A percentile compares a stretch with the other conserved stretches of the same genome.
These are phyloP conservation scores for Epinotia demarniana DNA, from an alignment of 2,888 invertebrate genomes.

Conservation along the genomic window DNA sequence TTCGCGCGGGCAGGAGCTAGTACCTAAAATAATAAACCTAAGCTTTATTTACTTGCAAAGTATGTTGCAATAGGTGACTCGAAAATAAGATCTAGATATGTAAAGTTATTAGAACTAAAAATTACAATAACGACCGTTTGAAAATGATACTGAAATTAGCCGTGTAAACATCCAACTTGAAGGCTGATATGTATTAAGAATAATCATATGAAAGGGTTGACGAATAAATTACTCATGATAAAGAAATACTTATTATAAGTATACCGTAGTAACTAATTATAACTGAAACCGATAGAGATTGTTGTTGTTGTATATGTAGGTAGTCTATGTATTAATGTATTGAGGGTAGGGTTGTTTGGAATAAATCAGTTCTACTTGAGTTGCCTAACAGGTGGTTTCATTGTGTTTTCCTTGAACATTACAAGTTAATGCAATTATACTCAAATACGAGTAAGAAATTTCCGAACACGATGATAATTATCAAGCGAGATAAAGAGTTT, in stretches of 20 bases:
- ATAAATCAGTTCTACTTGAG: background rate
- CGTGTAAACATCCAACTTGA: too few species aligned
- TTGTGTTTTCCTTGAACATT: too few species aligned
- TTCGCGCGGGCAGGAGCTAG: too few species aligned
- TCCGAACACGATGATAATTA: background rate
- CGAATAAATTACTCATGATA: too few species aligned
- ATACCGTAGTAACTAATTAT: background rate
- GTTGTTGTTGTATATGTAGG: background rate
- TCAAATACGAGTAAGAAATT: background rate
- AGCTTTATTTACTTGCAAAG: background rate
- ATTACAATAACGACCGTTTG: background rate
- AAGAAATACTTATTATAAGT: background rate
- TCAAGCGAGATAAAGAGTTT: background rate
- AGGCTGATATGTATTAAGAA: background rate
- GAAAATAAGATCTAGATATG: background rate
- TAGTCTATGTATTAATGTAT: too few species aligned
- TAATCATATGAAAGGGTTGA: background rate
- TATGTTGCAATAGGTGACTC: background rate
- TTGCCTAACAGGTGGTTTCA: background rate
- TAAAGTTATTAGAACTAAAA: background rate
- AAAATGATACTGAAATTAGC: too few species aligned
- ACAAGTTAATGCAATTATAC: background rate
- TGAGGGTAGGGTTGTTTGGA: too few species aligned
- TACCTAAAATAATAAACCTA: background rate
- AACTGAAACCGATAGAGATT: background rate